A percentile compares a stretch with the other conserved stretches of the same genome.
These are phyloP conservation scores for Gallinago stenura DNA, from an alignment of 2,797 vertebrate species.

Conservation along the genomic window DNA sequence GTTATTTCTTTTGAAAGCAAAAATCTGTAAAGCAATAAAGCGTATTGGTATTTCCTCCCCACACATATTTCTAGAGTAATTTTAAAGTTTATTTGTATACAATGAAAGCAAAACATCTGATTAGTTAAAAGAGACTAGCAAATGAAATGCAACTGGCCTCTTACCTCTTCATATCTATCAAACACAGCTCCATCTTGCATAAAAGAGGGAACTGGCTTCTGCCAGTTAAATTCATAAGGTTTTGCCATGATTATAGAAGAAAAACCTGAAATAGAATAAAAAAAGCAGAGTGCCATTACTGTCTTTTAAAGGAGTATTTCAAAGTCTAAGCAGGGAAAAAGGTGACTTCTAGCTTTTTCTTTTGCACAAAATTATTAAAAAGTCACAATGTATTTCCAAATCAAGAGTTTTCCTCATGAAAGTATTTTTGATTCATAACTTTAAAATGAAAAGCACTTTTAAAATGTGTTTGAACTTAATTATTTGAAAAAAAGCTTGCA, in stretches of 20 bases:
- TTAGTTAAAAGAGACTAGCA: slow-evolving; percentile 42
- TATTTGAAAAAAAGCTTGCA: neutral
- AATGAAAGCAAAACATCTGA: neutral
- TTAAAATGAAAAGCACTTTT: neutral
- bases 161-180: slow-evolving; percentile 98
- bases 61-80: neutral
- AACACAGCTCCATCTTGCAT: slow-evolving; percentile 95
- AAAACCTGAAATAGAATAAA: slow-evolving; percentile 79
- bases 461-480: neutral
- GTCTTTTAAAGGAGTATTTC: neutral
- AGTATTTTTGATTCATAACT: neutral
- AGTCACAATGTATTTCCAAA: neutral
- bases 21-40: neutral
- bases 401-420: neutral
- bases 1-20: neutral
- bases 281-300: slow-evolving; percentile 20
- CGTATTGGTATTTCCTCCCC: neutral
- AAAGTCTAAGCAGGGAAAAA: neutral
- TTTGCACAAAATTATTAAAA: neutral
- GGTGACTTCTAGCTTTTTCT: neutral
- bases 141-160: slow-evolving; percentile 33
- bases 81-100: neutral
- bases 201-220: slow-evolving; percentile 93
- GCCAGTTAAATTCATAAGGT: slow-evolving; percentile 98
- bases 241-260: slow-evolving; percentile 92